Percentiles rank a stretch among this genome's conserved stretches.
phyloP scores from a whole-genome alignment of 1,140 invertebrate species.

The Calephelis nemesis region DNA sequence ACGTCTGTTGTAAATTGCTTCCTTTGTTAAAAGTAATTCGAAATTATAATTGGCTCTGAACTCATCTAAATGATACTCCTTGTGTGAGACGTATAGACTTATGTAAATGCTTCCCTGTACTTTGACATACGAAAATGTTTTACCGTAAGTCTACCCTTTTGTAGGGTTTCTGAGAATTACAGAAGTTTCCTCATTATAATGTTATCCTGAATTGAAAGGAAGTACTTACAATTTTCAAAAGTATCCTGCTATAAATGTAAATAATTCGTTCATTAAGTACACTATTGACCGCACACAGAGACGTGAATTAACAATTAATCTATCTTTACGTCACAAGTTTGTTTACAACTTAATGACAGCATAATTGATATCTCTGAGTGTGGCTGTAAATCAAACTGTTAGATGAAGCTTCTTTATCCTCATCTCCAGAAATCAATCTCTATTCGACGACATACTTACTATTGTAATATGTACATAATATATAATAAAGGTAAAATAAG shows the following conservation, averaged over 20 bases:
- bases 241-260: too few species aligned
- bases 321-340: too few species aligned
- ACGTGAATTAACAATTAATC: too few species aligned
- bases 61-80: conserved; percentile 31
- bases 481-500: too few species aligned
- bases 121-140: background rate
- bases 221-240: too few species aligned
- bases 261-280: too few species aligned
- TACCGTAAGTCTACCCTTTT: background rate
- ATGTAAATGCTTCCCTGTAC: background rate
- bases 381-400: too few species aligned
- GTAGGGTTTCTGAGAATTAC: background rate
- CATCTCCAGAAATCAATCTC: too few species aligned
- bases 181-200: background rate
- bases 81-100: background rate
- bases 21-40: conserved; percentile 41
- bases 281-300: too few species aligned
- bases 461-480: too few species aligned
- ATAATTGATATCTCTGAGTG: background rate
- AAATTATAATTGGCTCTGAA: conserved; percentile 38
- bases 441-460: too few species aligned
- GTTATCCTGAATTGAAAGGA: background rate
- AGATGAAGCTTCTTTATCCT: too few species aligned
- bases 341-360: background rate
- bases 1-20: conserved; percentile 34